phyloP scores from a whole-genome alignment of 2,888 invertebrate genomes.

The Lissocephala sabroskyi region DNA sequence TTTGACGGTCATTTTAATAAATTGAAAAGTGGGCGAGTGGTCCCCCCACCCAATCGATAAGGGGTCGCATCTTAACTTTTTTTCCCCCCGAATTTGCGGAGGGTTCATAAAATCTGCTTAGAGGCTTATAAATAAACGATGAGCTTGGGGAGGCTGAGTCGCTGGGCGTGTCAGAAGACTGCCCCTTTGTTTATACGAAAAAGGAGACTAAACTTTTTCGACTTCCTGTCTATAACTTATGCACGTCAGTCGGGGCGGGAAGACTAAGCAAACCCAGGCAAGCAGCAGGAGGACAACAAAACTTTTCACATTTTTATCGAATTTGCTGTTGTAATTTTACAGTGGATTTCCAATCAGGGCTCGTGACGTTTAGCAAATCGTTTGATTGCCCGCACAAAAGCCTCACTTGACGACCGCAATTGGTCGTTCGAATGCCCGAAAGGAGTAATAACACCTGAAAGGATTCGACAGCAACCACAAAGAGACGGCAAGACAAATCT shows the following conservation, averaged over 20 bases:
- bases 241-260: too few species aligned
- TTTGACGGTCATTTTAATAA: conserved; percentile 63
- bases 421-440: too few species aligned
- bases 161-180: conserved; percentile 8
- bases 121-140: conserved; percentile 59
- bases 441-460: too few species aligned
- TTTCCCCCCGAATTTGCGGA: conserved; percentile 22
- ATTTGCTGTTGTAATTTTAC: conserved; percentile 63
- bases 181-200: conserved; percentile 49
- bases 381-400: too few species aligned
- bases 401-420: conserved; percentile 25
- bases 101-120: conserved; percentile 64
- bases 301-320: conserved; percentile 61
- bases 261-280: conserved; percentile 46
- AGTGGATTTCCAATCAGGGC: too few species aligned
- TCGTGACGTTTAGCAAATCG: too few species aligned
- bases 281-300: conserved; percentile 28
- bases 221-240: conserved; percentile 54
- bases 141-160: conserved; percentile 2
- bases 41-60: conserved; percentile 52
- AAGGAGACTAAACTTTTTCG: conserved; percentile 32
- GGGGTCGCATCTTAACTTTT: conserved; percentile 19
- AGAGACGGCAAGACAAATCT: too few species aligned
- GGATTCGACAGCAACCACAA: too few species aligned
- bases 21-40: conserved; percentile 49